Base-by-base conservation (phyloP, 1,140 invertebrate genomes). In the Radopholus similis region DNA sequence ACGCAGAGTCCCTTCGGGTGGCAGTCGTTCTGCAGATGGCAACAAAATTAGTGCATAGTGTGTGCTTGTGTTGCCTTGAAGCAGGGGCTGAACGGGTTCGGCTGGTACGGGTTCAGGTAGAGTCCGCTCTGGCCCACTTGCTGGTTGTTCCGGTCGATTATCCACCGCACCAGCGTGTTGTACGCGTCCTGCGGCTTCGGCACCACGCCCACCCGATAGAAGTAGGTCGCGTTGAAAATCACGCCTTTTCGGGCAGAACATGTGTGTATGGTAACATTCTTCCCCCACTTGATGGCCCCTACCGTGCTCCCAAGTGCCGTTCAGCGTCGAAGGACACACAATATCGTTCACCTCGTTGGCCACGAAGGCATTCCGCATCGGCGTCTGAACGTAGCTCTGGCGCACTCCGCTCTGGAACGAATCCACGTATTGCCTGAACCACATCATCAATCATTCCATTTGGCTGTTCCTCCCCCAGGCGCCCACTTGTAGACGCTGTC, bases 321-420 rank as follows among this genome's bases (percentile, higher is more conserved):
- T 81, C 26, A 82, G 64, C 32, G 57, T 70, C 37, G 79, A 80
- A 53, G 81, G 70, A 13, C 67, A 35, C n/a, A n/a, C n/a, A 42
- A 82, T 77, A 21, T 82, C 80, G 44, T 76, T 77, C 5, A 81
- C 81, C 60, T 81, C 80, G 49, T 74, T 69, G 35, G 65, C 60
- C 8, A 81, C 76, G 49, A 82, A 81, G 2, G 77, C 66, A 55
- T 74, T 75, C 28, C 65, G 72, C 3, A 81, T 66, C 15, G 59
- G 44, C 26, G 81, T 81, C 30, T 82, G 78, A 4, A 69, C 76
- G 59, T 82, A 81, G 54, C 79, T 75, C 56, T 78, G 63, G 26
- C 37, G 58, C 18, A 81, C 70, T 51, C 79, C 79, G 8, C 64
- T 62, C 55, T 83, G 78, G 38, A 83, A 78, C 15, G 62, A 42